These are phyloP conservation scores for Eclectus roratus DNA, from an alignment of 2,113 vertebrate species.

Conservation along the genomic window DNA sequence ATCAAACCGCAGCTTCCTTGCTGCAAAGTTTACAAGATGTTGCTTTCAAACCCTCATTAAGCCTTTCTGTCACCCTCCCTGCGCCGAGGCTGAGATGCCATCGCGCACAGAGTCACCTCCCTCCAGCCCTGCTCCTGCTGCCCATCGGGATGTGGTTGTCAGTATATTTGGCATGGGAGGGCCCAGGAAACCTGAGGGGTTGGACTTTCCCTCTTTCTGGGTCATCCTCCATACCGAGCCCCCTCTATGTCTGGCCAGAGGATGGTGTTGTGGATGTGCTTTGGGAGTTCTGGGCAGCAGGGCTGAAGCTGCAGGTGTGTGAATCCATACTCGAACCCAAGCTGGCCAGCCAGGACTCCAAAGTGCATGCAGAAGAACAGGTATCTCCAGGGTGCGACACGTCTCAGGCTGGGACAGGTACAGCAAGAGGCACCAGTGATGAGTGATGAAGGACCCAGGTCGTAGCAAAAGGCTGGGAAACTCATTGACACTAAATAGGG, in stretches of 20 bases:
- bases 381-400: not conserved
- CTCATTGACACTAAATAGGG: not conserved
- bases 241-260: too few species aligned
- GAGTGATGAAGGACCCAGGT: not conserved
- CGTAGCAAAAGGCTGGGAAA: not conserved
- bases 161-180: not conserved
- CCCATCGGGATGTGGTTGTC: accelerated
- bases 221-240: not conserved
- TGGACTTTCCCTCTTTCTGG: not conserved
- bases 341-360: not conserved
- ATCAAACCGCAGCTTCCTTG: slow-evolving; percentile 23
- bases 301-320: too few species aligned
- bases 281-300: not conserved
- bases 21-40: slow-evolving; percentile 57
- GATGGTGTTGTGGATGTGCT: accelerated
- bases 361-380: not conserved
- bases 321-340: not conserved
- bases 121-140: not conserved
- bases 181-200: not conserved
- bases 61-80: not conserved
- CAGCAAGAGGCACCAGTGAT: accelerated
- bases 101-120: accelerated
- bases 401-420: not conserved
- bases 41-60: slow-evolving; percentile 44
- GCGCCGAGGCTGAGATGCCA: not conserved